phyloP scores from a whole-genome alignment of 23 tunicate species.

The Trididemnum nubilum region DNA sequence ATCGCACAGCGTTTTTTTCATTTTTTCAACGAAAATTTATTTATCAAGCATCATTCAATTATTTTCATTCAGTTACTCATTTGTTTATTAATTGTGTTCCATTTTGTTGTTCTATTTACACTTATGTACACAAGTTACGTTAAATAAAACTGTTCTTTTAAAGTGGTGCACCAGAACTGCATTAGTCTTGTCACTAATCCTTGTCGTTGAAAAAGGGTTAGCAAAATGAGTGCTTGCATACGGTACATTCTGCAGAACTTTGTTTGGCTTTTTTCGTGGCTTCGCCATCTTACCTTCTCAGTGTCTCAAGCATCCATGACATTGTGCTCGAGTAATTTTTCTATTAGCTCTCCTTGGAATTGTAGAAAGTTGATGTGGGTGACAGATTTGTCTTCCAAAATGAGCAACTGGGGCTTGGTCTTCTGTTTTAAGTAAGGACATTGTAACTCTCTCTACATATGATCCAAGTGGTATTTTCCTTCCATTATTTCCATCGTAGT shows the following conservation, averaged over 20 bases:
- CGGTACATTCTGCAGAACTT: conserved; percentile 13
- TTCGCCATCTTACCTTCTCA: conserved; percentile 4
- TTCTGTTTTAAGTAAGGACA: conserved; percentile 16
- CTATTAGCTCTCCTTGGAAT: conserved; percentile 13
- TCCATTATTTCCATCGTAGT: conserved; percentile 16
- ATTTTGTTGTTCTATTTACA: not conserved
- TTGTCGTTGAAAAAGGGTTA: conserved; percentile 18
- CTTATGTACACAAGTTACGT: not conserved
- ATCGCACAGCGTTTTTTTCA: not conserved
- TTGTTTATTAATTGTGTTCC: not conserved
- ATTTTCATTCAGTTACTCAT: not conserved
- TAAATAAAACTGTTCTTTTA: too few relatives aligned
- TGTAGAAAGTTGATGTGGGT: conserved; percentile 30
- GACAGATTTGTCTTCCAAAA: conserved; percentile 11
- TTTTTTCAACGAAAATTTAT: not conserved
- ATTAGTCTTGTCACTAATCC: not conserved
- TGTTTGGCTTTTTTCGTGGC: conserved; percentile 30
- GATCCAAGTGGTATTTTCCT: conserved; percentile 19
- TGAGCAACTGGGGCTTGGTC: conserved; percentile 26
- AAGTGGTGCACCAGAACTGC: conserved; percentile 9
- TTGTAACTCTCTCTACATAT: not conserved
- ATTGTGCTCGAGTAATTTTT: conserved; percentile 21
- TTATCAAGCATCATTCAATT: not conserved
- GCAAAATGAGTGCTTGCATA: conserved; percentile 27
- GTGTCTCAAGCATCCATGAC: conserved; percentile 32